Evolutionary conservation across 2,888 invertebrate genomes (phyloP).

Genomic region (Bhutanitis thaidina): DNA sequence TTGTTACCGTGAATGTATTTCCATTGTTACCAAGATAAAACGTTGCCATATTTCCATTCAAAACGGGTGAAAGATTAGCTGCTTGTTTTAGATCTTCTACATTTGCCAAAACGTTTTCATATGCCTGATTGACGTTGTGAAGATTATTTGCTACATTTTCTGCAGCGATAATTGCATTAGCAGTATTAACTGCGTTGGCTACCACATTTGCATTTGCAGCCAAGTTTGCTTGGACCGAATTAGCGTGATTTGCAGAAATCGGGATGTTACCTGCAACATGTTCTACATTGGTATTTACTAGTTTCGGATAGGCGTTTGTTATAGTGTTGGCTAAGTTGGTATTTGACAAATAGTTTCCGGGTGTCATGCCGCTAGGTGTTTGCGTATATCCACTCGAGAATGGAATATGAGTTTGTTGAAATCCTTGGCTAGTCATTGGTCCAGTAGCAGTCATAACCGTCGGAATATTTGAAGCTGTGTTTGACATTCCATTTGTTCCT

Average conservation of each 20-base stretch:
- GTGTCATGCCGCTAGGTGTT: background rate
- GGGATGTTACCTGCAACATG: slow-evolving; percentile 1
- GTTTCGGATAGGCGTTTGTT: slow-evolving; percentile 6
- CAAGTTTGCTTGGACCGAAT: background rate
- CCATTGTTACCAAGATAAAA: slow-evolving; percentile 32
- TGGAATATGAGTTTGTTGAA: slow-evolving; percentile 6
- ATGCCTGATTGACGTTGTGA: slow-evolving; percentile 1
- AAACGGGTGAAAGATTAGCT: slow-evolving; percentile 23
- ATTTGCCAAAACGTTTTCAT: slow-evolving; percentile 23
- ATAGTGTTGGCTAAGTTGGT: slow-evolving; percentile 16
- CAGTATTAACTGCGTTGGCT: slow-evolving; percentile 8
- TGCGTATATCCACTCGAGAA: slow-evolving; percentile 4
- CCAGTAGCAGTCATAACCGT: background rate
- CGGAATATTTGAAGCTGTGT: slow-evolving; percentile 10
- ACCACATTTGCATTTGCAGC: slow-evolving; percentile 1
- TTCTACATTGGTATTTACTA: slow-evolving; percentile 18
- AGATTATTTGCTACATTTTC: slow-evolving; percentile 7
- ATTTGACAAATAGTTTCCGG: slow-evolving; percentile 15
- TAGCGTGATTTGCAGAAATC: slow-evolving; percentile 1
- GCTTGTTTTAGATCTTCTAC: slow-evolving; percentile 17
- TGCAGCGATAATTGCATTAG: slow-evolving; percentile 13
- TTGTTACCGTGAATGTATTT: slow-evolving; percentile 30
- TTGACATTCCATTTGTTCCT: slow-evolving; percentile 11
- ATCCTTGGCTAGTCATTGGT: slow-evolving; percentile 6
- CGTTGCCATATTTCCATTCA: slow-evolving; percentile 31